Conservation (phyloP, 2,797 vertebrate species). For the Sebastes hubbsi region DNA sequence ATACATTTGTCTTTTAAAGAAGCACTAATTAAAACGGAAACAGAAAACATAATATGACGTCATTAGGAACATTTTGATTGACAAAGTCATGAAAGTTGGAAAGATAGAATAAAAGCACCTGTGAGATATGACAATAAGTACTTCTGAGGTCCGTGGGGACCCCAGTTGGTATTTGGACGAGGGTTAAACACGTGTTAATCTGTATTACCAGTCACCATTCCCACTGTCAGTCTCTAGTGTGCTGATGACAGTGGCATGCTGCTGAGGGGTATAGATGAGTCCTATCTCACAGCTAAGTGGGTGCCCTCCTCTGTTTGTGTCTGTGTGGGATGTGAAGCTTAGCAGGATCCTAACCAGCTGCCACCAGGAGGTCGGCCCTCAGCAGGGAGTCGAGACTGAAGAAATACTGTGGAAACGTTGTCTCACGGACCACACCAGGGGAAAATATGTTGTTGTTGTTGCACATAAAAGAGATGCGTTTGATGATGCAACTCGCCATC, state of each 20-base stretch:
- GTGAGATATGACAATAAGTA: too few species aligned
- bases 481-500: background rate
- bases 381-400: constrained; percentile 56
- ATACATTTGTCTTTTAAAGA: too few species aligned
- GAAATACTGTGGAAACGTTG: constrained; percentile 33
- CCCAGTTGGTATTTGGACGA: too few species aligned
- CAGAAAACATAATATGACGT: too few species aligned
- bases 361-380: constrained; percentile 43
- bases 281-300: background rate
- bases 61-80: too few species aligned
- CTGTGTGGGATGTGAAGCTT: constrained; percentile 33
- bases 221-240: background rate
- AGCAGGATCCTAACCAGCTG: constrained; percentile 72
- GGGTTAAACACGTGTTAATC: background rate
- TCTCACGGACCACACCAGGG: constrained; percentile 63
- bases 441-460: constrained; percentile 16
- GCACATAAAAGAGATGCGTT: background rate
- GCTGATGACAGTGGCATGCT: background rate
- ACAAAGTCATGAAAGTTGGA: too few species aligned
- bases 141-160: too few species aligned
- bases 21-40: too few species aligned
- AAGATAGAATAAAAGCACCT: too few species aligned
- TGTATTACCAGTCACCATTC: background rate
- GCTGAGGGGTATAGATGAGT: background rate
- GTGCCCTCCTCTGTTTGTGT: background rate